phyloP scores from a whole-genome alignment of 1,140 invertebrate genomes.

The Anastrepha obliqua region DNA sequence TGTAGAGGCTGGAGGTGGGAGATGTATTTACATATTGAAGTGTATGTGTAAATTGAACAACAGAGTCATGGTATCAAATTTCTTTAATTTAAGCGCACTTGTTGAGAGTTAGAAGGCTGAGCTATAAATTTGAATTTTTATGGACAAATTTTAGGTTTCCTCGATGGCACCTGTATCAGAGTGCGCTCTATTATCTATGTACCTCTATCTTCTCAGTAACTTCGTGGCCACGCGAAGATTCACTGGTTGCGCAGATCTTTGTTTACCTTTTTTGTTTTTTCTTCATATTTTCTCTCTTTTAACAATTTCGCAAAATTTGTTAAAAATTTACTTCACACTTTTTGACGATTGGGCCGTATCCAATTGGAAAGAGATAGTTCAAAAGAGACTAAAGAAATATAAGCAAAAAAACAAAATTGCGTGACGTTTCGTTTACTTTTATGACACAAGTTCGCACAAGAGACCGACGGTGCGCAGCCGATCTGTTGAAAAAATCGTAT shows the following conservation, averaged over 20 bases:
- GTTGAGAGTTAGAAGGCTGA: not conserved
- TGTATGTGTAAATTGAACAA: not conserved
- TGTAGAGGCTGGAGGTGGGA: not conserved
- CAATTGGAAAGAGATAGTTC: conserved; percentile 9
- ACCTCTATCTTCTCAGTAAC: not conserved
- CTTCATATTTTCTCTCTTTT: not conserved
- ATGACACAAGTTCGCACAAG: conserved; percentile 27
- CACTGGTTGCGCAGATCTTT: conserved; percentile 6
- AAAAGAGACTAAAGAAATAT: conserved; percentile 46
- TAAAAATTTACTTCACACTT: not conserved
- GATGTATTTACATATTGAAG: not conserved
- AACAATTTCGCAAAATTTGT: conserved; percentile 17
- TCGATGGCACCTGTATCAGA: not conserved
- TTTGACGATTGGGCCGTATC: conserved; percentile 10
- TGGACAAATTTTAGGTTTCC: not conserved
- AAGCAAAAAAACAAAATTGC: conserved; percentile 34
- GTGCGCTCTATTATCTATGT: not conserved
- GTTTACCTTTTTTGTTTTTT: conserved; percentile 37
- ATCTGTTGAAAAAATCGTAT: not conserved
- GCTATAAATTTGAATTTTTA: not conserved
- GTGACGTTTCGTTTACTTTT: conserved; percentile 54
- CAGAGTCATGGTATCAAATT: not conserved
- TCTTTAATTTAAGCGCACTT: not conserved
- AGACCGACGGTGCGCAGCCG: not conserved
- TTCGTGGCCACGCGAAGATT: conserved; percentile 28